These are phyloP conservation scores for Tetrax tetrax DNA, from an alignment of 2,113 vertebrate species.

Conservation along the genomic window DNA sequence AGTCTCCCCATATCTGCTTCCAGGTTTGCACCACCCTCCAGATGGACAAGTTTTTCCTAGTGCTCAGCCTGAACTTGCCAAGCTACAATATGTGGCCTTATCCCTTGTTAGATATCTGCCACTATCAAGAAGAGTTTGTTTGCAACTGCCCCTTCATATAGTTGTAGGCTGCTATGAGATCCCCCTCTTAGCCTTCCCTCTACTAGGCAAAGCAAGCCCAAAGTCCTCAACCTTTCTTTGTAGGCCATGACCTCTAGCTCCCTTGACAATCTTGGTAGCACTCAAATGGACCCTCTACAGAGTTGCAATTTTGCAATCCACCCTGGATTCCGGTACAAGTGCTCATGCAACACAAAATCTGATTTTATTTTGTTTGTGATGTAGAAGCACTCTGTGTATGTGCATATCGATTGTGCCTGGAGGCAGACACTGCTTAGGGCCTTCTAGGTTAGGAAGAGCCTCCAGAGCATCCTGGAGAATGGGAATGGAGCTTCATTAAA, in stretches of 20 bases:
- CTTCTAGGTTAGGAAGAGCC: background rate
- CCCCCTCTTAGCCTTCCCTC: background rate
- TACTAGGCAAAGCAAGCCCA: background rate
- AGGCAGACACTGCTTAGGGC: background rate
- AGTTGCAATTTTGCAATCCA: too few species aligned
- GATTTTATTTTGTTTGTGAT: background rate
- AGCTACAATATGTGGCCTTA: background rate
- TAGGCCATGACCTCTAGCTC: background rate
- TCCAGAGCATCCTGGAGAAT: background rate
- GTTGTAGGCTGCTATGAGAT: background rate
- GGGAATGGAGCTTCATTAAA: background rate
- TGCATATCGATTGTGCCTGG: background rate
- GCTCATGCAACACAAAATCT: background rate
- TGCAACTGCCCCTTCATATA: background rate
- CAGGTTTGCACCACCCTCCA: background rate
- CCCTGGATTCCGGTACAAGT: background rate
- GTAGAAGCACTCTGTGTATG: background rate
- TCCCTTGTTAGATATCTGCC: background rate
- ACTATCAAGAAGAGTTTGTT: background rate
- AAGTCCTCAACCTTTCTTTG: background rate
- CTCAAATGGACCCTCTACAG: background rate
- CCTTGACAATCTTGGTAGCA: background rate
- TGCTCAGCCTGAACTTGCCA: background rate
- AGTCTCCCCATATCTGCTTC: accelerated
- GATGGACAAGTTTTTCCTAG: background rate